phyloP scores from a whole-genome alignment of 2,113 vertebrate species.

The Proteles cristata region DNA sequence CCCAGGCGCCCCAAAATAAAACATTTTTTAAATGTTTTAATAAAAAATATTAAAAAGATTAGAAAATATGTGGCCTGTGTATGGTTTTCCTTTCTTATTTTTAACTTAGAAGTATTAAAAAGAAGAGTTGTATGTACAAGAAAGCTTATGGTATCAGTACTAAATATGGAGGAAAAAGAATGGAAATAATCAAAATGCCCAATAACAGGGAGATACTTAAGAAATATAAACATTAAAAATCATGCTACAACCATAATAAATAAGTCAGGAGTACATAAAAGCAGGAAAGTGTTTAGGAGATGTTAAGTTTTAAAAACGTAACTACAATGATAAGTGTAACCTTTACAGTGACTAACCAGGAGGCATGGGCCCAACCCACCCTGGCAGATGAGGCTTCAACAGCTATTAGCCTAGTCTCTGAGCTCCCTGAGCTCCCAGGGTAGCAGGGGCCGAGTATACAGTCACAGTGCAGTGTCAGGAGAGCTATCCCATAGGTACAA shows the following conservation, averaged over 20 bases:
- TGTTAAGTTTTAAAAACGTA: background rate
- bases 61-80: constrained; percentile 45
- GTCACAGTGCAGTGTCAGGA: background rate
- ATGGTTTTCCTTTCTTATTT: background rate
- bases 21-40: no score
- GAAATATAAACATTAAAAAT: background rate
- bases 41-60: no score
- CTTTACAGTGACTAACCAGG: background rate
- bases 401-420: background rate
- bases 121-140: background rate
- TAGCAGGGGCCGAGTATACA: background rate
- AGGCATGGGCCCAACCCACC: background rate
- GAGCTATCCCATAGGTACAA: background rate
- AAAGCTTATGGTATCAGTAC: background rate
- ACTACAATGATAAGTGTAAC: background rate
- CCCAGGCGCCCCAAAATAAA: no score
- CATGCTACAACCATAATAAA: background rate
- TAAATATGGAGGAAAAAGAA: background rate
- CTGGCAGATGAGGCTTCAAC: background rate
- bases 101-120: constrained; percentile 23
- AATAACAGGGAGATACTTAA: background rate
- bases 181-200: constrained; percentile 28
- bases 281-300: background rate
- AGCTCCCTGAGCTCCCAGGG: background rate
- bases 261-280: background rate